Conservation (phyloP, 2,797 vertebrate genomes). For the Limosa lapponica region DNA sequence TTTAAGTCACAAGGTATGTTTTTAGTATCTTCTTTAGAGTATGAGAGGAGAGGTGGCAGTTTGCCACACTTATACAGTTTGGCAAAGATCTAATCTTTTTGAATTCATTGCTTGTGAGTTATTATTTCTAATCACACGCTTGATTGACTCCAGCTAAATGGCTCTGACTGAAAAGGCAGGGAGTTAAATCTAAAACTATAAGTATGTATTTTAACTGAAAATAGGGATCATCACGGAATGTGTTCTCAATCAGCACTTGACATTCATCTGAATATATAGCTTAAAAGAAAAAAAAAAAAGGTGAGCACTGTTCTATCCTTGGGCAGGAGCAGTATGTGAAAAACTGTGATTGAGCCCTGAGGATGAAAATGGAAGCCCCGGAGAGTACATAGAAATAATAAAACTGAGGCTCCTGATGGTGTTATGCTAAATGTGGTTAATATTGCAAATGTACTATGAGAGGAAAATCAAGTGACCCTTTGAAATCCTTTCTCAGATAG, state of each 20-base stretch:
- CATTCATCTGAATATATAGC: constrained; percentile 41
- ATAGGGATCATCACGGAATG: constrained; percentile 68
- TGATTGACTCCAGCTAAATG: constrained; percentile 79
- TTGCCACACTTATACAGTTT: constrained; percentile 56
- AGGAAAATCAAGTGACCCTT: constrained; percentile 33
- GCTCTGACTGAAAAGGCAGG: constrained; percentile 70
- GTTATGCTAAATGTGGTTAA: constrained; percentile 32
- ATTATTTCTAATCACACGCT: constrained; percentile 78
- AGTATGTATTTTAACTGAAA: constrained; percentile 75
- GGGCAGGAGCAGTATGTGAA: constrained; percentile 10
- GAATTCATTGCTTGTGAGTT: constrained; percentile 77
- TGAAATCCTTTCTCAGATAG: constrained; percentile 39
- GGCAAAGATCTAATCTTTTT: constrained; percentile 72
- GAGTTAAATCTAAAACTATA: constrained; percentile 74
- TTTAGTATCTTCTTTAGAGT: constrained; percentile 43
- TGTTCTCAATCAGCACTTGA: constrained; percentile 70
- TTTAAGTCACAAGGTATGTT: constrained; percentile 6
- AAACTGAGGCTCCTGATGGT: not conserved
- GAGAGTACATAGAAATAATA: constrained; percentile 48
- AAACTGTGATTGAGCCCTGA: constrained; percentile 54
- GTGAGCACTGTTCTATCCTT: constrained; percentile 35
- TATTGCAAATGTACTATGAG: not conserved
- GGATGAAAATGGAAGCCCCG: constrained; percentile 61
- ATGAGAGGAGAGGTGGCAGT: constrained; percentile 37
- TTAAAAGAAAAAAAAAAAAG: not conserved